Evolutionary conservation across 2,888 invertebrate species (phyloP), one percentile per base, ranked within the genome.

Genomic region (Apamea monoglypha): DNA sequence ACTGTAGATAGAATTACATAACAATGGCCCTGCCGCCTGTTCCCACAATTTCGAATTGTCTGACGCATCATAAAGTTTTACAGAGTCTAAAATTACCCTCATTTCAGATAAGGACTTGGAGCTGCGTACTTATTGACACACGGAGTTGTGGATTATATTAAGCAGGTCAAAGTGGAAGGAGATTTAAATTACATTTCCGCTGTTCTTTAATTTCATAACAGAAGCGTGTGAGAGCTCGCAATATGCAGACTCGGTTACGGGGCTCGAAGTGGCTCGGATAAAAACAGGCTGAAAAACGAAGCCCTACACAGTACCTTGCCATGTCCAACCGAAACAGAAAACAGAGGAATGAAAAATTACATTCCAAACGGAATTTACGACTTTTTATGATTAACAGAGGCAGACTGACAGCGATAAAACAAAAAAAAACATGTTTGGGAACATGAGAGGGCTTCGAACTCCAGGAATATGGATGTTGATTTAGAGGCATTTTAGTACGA

Each of bases 191-290:
- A 84, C 68, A 87, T 85, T 87, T 74, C 69, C 73, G 29, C 74
- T 74, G 50, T 78, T 81, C 68, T 64, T 72, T 82, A 76, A 88
- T 82, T 76, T 78, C 53, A 82, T 84, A 83, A 79, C 53, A 74
- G 50, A 85, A 81, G 80, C 82, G 82, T 86, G 83, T 74, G 82
- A 81, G 84, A 74, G 75, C 79, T 88, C 82, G 83, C 86, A 84
- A 88, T 85, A 89, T 84, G 83, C 83, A 86, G 77, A 76, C 78
- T 87, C 87, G 88, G 89, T 91, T 89, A 88, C 80, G 63, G 74
- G 59, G 59, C 78, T 85, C 56, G 72, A 82, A 88, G 85, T 78
- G 83, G 69, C 56, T 67, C 36, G 40, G 69, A 74, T 81, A 79
- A 82, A 80, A 87, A 81, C 72, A 21, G 40, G 8, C 53, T 83